Evolutionary conservation across 2,797 vertebrate species (phyloP).

Genomic region (Graptemys geographica): DNA sequence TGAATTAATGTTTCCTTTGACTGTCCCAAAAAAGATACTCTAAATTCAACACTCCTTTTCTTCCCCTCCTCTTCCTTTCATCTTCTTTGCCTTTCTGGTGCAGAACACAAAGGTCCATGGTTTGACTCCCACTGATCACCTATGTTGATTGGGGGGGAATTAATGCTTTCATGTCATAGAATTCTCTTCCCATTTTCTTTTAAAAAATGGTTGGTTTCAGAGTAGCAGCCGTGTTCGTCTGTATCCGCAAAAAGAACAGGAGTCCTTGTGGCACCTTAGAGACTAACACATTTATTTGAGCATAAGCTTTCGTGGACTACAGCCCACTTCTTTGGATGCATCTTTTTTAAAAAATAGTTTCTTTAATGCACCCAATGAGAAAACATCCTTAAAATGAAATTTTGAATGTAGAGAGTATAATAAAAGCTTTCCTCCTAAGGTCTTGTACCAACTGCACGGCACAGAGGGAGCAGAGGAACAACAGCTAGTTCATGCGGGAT

Average conservation of each 20-base stretch:
- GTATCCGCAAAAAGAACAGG: too few relatives aligned
- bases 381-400: not conserved
- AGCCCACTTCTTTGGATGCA: too few relatives aligned
- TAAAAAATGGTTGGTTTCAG: not conserved
- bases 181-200: not conserved
- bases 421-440: not conserved
- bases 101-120: not conserved
- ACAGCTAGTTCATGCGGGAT: not conserved
- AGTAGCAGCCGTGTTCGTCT: too few relatives aligned
- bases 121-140: fast-evolving
- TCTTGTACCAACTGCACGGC: not conserved
- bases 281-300: too few relatives aligned
- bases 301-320: too few relatives aligned
- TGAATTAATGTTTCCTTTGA: not conserved
- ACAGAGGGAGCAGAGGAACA: not conserved
- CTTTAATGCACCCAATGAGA: not conserved
- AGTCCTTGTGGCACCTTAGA: too few relatives aligned
- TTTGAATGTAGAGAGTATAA: not conserved
- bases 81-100: not conserved
- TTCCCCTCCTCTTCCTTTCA: not conserved
- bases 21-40: not conserved
- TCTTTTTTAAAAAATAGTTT: not conserved
- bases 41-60: not conserved
- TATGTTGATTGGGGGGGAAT: not conserved
- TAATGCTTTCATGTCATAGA: not conserved